Evolutionary conservation across 2,113 vertebrate species (phyloP).

Genomic region (Xyliphius kryptos): DNA sequence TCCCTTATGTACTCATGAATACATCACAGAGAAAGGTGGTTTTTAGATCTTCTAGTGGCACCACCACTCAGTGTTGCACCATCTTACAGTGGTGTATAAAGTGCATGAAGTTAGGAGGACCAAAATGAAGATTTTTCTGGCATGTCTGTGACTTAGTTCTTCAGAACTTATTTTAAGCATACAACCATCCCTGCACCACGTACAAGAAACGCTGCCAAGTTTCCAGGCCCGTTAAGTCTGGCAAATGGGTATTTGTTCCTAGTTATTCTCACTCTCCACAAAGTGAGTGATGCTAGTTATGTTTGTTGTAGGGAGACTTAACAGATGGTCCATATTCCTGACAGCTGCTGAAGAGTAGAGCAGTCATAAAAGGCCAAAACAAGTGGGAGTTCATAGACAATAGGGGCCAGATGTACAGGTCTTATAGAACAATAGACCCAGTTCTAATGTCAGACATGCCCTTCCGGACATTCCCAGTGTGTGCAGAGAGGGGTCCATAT

Average conservation of each 20-base stretch:
- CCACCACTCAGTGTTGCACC: no score
- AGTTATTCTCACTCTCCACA: slow-evolving; percentile 26
- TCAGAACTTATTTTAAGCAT: no score
- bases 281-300: slow-evolving; percentile 48
- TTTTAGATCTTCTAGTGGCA: neutral
- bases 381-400: slow-evolving; percentile 61
- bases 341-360: slow-evolving; percentile 61
- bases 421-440: slow-evolving; percentile 58
- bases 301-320: slow-evolving; percentile 38
- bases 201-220: neutral
- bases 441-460: slow-evolving; percentile 56
- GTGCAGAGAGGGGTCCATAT: slow-evolving; percentile 47
- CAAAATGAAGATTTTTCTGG: no score
- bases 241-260: neutral
- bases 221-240: neutral
- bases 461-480: slow-evolving; percentile 54
- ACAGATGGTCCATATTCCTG: slow-evolving; percentile 51
- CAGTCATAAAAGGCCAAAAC: slow-evolving; percentile 52
- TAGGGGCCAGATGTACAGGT: slow-evolving; percentile 64
- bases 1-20: slow-evolving; percentile 27
- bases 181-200: neutral
- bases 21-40: slow-evolving; percentile 32
- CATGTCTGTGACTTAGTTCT: no score
- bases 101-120: no score
- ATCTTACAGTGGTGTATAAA: no score